Evolutionary conservation across 2,797 vertebrate species (phyloP).

Genomic region (Microtus agrestis): DNA sequence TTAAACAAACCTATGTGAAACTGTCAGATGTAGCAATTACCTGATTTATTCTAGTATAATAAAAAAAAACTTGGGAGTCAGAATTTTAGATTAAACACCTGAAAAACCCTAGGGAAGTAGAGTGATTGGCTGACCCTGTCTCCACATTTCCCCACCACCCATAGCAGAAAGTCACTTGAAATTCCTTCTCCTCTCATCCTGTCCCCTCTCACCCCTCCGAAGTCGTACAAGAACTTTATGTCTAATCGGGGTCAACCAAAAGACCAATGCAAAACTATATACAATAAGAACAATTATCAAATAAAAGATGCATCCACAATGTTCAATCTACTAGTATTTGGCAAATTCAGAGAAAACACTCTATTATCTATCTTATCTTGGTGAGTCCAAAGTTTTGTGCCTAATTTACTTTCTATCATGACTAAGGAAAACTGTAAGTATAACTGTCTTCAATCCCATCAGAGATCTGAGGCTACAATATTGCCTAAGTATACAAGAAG

Average conservation of each 20-base stretch:
- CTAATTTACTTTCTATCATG: not conserved
- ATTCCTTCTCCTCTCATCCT: not conserved
- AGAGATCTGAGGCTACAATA: no score
- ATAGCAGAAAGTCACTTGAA: not conserved
- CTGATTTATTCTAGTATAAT: not conserved
- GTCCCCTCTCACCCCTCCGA: not conserved
- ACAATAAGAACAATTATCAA: not conserved
- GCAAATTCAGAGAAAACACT: not conserved
- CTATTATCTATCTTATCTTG: not conserved
- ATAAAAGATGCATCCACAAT: not conserved
- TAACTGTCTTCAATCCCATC: no score
- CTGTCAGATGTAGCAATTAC: not conserved
- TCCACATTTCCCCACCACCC: not conserved
- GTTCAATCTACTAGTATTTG: not conserved
- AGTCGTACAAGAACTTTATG: not conserved
- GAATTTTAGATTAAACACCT: not conserved
- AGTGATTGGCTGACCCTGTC: not conserved
- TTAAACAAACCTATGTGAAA: not conserved
- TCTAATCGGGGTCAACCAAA: not conserved
- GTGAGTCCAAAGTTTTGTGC: not conserved
- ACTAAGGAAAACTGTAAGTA: no score
- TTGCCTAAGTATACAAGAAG: no score
- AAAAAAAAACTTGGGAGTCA: not conserved
- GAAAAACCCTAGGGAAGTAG: not conserved
- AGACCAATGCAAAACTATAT: not conserved